phyloP scores from a whole-genome alignment of 2,113 vertebrate genomes.

The Malurus melanocephalus region DNA sequence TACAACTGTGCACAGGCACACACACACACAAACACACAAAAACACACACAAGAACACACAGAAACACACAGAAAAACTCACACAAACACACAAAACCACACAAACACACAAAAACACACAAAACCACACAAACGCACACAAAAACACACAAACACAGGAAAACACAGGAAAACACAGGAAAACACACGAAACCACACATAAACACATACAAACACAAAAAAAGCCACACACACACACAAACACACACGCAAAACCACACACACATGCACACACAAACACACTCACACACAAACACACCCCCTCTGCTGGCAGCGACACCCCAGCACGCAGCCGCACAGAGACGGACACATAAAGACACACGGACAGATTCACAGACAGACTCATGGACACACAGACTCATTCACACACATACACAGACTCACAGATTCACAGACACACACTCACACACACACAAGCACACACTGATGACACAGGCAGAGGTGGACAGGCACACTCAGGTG shows the following conservation, averaged over 20 bases:
- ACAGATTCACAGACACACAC: neutral
- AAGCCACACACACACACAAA: neutral
- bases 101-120: too few relatives aligned
- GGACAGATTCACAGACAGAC: too few relatives aligned
- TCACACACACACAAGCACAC: neutral
- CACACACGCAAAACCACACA: neutral
- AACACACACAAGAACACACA: neutral
- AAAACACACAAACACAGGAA: neutral
- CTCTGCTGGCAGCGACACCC: neutral
- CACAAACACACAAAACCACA: neutral
- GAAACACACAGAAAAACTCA: neutral
- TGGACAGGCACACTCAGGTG: neutral
- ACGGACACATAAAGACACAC: too few relatives aligned
- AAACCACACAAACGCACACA: too few relatives aligned
- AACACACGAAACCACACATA: neutral
- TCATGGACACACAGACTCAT: neutral
- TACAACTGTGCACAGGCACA: rapidly evolving
- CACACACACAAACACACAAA: neutral
- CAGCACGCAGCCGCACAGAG: too few relatives aligned
- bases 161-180: neutral
- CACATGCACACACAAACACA: too few relatives aligned
- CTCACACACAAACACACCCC: neutral
- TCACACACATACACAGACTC: neutral
- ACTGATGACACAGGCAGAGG: too few relatives aligned
- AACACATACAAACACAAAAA: neutral